phyloP scores from a whole-genome alignment of 2,797 vertebrate genomes.

The Notolabrus celidotus region DNA sequence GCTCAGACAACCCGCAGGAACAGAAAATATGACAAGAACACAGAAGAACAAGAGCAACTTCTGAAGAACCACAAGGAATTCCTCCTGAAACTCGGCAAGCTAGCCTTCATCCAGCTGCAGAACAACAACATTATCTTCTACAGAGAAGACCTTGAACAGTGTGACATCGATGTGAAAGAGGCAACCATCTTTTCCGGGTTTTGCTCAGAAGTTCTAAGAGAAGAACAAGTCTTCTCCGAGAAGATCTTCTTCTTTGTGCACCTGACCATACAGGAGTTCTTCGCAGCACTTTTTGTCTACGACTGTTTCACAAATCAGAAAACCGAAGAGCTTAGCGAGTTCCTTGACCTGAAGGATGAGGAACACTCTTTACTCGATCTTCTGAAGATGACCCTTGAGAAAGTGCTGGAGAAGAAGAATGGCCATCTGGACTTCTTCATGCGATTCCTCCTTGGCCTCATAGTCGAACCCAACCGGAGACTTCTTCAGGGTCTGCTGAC shows the following conservation, averaged over 20 bases:
- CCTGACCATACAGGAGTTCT: slow-evolving; percentile 74
- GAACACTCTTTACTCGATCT: slow-evolving; percentile 41
- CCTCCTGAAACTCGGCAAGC: slow-evolving; percentile 64
- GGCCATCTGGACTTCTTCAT: slow-evolving; percentile 59
- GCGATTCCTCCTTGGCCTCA: slow-evolving; percentile 58
- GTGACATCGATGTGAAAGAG: slow-evolving; percentile 40
- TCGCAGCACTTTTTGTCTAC: slow-evolving; percentile 59
- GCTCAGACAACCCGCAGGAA: slow-evolving; percentile 39
- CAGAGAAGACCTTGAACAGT: slow-evolving; percentile 56
- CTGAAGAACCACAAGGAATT: slow-evolving; percentile 43
- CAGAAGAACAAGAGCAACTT: background rate
- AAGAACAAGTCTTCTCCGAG: slow-evolving; percentile 36
- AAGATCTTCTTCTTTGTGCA: slow-evolving; percentile 66
- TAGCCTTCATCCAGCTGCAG: slow-evolving; percentile 65
- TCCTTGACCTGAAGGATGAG: slow-evolving; percentile 29
- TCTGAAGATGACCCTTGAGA: slow-evolving; percentile 59
- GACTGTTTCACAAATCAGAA: slow-evolving; percentile 54
- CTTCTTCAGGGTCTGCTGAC: slow-evolving; percentile 39
- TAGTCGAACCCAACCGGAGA: slow-evolving; percentile 48
- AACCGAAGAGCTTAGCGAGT: background rate
- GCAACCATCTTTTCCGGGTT: slow-evolving; percentile 48
- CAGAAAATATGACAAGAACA: slow-evolving; percentile 29
- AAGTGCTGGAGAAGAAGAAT: slow-evolving; percentile 52
- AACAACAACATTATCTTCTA: slow-evolving; percentile 68
- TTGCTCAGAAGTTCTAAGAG: slow-evolving; percentile 23